Evolutionary conservation across 2,888 invertebrate genomes (phyloP).

Genomic region (Morinoia aosen): DNA sequence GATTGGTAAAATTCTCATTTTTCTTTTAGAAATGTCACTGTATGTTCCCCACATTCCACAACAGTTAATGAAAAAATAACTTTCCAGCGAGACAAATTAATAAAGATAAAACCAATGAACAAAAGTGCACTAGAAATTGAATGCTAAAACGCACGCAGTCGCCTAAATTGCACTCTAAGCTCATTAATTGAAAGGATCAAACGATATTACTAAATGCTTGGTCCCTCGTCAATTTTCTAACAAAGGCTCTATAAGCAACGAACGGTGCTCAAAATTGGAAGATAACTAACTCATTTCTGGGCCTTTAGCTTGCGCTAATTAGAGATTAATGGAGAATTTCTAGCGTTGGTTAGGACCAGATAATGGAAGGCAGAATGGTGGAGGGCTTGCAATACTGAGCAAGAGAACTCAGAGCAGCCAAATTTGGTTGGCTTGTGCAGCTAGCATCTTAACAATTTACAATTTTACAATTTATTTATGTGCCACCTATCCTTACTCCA

Average conservation of each 20-base stretch:
- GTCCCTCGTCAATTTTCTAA: not conserved
- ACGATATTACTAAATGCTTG: not conserved
- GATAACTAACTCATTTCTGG: constrained; percentile 9
- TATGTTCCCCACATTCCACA: not conserved
- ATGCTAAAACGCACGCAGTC: not conserved
- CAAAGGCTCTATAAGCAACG: not conserved
- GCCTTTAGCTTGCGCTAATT: constrained; percentile 17
- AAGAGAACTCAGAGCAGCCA: not conserved
- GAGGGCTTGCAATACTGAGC: not conserved
- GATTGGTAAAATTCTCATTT: too few relatives aligned
- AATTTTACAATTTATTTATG: too few relatives aligned
- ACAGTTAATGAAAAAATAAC: not conserved
- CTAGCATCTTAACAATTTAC: too few relatives aligned
- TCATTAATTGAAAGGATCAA: not conserved
- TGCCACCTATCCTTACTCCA: too few relatives aligned
- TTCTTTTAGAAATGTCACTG: too few relatives aligned
- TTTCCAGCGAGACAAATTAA: too few relatives aligned
- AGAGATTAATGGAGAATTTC: constrained; percentile 10
- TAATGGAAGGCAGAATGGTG: not conserved
- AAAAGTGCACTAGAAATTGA: not conserved
- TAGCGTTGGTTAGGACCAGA: not conserved
- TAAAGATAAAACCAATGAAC: too few relatives aligned
- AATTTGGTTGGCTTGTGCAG: not conserved
- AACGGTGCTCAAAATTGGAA: not conserved
- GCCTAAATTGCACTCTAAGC: not conserved